Evolutionary conservation across 2,113 vertebrate genomes (phyloP).

Genomic region (Podilymbus podiceps): DNA sequence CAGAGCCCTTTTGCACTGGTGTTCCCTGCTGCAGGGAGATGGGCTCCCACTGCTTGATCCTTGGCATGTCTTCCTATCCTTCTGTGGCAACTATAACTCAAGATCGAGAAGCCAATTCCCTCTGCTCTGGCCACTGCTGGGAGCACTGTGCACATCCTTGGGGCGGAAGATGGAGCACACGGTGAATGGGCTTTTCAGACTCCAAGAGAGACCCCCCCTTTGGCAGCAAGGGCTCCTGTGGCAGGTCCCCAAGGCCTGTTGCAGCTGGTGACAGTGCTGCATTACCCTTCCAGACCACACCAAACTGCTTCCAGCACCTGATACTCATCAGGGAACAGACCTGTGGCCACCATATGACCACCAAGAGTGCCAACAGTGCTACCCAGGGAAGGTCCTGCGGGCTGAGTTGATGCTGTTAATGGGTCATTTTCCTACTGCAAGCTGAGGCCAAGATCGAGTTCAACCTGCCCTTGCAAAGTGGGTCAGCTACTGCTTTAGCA

Average conservation of each 20-base stretch:
- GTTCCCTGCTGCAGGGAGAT: not conserved
- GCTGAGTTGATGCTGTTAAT: not conserved
- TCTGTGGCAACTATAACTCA: not conserved
- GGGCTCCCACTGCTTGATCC: not conserved
- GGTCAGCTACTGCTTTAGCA: not conserved
- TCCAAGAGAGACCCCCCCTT: not conserved
- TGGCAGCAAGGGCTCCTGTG: not conserved
- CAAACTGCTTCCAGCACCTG: not conserved
- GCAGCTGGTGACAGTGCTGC: not conserved
- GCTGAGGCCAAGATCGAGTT: not conserved
- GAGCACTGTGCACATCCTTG: fast-evolving
- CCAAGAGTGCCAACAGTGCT: fast-evolving
- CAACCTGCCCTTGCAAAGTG: fast-evolving
- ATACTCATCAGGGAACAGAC: not conserved
- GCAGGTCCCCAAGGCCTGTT: not conserved
- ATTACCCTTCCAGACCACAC: not conserved
- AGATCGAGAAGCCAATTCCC: not conserved
- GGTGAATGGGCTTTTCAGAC: fast-evolving
- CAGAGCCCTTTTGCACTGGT: not conserved
- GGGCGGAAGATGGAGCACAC: fast-evolving
- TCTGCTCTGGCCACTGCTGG: fast-evolving
- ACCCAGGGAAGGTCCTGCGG: not conserved
- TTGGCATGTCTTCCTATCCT: not conserved
- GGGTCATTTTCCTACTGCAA: not conserved
- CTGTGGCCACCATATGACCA: fast-evolving